phyloP scores from a whole-genome alignment of 2,888 invertebrate genomes.

The Cantharis flavilabris region DNA sequence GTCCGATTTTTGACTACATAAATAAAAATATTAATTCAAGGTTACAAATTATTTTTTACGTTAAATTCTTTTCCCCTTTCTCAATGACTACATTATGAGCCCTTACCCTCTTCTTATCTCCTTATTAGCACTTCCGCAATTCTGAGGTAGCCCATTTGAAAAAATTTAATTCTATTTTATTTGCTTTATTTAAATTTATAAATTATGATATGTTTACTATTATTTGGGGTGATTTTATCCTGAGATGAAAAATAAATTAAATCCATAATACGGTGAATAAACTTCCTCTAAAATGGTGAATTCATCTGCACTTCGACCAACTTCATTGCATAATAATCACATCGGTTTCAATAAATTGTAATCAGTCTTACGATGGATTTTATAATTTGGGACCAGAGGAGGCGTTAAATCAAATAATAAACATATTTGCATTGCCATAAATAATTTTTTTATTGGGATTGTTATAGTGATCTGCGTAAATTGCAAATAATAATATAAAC shows the following conservation, averaged over 20 bases:
- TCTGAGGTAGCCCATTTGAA: not conserved
- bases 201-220: not conserved
- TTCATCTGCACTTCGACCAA: too few relatives aligned
- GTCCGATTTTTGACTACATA: not conserved
- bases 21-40: not conserved
- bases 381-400: too few relatives aligned
- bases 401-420: too few relatives aligned
- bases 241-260: too few relatives aligned
- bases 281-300: too few relatives aligned
- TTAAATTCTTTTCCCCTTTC: not conserved
- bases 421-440: too few relatives aligned
- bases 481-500: too few relatives aligned
- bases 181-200: not conserved
- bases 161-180: not conserved
- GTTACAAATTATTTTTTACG: not conserved
- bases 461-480: too few relatives aligned
- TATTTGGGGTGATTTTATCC: not conserved
- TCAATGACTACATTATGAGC: not conserved
- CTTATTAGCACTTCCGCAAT: not conserved
- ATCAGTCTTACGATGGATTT: too few relatives aligned
- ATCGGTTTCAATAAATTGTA: too few relatives aligned
- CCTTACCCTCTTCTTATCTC: not conserved
- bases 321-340: too few relatives aligned
- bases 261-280: not conserved
- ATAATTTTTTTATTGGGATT: too few relatives aligned